Percentiles rank a stretch among this genome's conserved stretches.
Conservation (phyloP, 1,140 invertebrate species). For the Ceratina calcarata region DNA sequence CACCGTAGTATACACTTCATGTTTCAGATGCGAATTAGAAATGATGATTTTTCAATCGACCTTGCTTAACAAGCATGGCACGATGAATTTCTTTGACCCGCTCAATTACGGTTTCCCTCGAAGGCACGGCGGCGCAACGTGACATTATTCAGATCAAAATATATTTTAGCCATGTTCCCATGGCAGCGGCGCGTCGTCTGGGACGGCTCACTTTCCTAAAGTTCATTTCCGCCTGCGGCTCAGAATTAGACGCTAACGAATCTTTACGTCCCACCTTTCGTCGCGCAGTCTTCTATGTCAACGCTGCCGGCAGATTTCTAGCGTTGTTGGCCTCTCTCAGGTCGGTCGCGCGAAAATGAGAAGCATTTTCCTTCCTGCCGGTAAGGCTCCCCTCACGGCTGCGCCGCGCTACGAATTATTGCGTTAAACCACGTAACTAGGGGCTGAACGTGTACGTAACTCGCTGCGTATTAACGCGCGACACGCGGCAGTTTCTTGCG, state of each 20-base stretch:
- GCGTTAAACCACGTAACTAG: conserved; percentile 65
- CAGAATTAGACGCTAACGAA: conserved; percentile 65
- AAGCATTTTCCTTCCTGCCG: conserved; percentile 58
- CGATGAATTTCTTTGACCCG: conserved; percentile 1
- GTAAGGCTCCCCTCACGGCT: conserved; percentile 9
- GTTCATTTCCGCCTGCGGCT: conserved; percentile 45
- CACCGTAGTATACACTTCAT: no score
- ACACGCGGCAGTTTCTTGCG: conserved; percentile 61
- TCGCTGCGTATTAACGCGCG: conserved; percentile 60
- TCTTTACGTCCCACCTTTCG: conserved; percentile 59
- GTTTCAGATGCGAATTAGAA: no score
- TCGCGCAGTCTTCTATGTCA: conserved; percentile 53
- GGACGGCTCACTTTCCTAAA: conserved; percentile 37
- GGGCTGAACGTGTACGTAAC: conserved; percentile 65
- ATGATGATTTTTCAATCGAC: no score
- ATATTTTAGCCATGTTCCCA: conserved; percentile 35
- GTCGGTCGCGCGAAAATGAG: conserved; percentile 55
- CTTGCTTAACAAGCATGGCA: no score
- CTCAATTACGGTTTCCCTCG: conserved; percentile 22
- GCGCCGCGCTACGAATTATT: conserved; percentile 56
- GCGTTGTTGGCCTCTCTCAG: conserved; percentile 46
- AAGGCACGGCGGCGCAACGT: conserved; percentile 5
- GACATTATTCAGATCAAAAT: conserved; percentile 47
- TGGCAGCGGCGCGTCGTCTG: background rate
- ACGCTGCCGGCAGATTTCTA: conserved; percentile 54